Conservation (phyloP, 2,797 vertebrate genomes). For the Argyrosomus regius region DNA sequence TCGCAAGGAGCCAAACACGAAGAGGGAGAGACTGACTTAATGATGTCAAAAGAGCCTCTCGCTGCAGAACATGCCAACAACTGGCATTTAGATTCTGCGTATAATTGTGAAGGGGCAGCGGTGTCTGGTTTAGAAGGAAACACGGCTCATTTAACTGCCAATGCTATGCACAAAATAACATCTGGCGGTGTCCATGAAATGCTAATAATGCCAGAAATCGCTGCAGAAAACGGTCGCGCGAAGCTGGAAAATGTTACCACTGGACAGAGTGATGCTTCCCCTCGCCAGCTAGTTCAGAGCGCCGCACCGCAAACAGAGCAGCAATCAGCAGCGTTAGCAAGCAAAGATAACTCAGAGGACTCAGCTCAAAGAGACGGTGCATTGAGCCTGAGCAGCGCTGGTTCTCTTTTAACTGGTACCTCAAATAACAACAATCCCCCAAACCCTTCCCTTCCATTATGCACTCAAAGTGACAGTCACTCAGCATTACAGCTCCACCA, state of each 20-base stretch:
- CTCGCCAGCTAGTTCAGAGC: constrained; percentile 42
- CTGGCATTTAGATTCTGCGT: constrained; percentile 63
- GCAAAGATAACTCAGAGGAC: constrained; percentile 48
- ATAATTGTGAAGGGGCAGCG: constrained; percentile 49
- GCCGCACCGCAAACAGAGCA: constrained; percentile 52
- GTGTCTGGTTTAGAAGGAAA: constrained; percentile 48
- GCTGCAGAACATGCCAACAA: constrained; percentile 45
- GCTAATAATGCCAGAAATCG: constrained; percentile 50
- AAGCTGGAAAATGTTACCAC: constrained; percentile 46
- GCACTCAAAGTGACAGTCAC: constrained; percentile 58
- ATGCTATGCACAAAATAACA: constrained; percentile 62
- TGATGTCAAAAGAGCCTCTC: constrained; percentile 44
- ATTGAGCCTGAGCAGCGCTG: constrained; percentile 37
- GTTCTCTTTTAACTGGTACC: constrained; percentile 33
- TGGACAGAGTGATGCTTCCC: constrained; percentile 17
- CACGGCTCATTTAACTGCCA: constrained; percentile 50
- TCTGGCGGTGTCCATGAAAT: constrained; percentile 61
- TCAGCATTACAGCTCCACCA: constrained; percentile 55
- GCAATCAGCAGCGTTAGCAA: constrained; percentile 47
- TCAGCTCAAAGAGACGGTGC: constrained; percentile 22
- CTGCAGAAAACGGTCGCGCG: constrained; percentile 46
- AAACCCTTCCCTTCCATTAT: constrained; percentile 24
- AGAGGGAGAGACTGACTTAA: constrained; percentile 25
- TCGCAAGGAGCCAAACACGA: constrained; percentile 42
- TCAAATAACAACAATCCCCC: constrained; percentile 35